Evolutionary conservation across 2,113 vertebrate genomes (phyloP), one percentile per base, ranked within the genome.

Genomic region (Cariama cristata): DNA sequence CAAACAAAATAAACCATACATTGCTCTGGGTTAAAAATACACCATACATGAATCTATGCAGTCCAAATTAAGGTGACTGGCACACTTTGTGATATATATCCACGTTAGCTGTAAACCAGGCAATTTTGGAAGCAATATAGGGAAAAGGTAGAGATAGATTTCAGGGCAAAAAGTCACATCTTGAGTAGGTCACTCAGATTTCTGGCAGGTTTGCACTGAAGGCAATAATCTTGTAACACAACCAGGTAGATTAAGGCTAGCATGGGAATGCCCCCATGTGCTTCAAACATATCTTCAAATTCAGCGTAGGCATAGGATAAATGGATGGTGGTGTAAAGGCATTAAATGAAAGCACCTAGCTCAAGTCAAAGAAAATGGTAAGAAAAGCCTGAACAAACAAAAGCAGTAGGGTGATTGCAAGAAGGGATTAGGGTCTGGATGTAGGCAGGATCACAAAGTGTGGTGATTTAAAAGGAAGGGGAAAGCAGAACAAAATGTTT

Each of bases 401-500:
- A 90, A 89, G 49, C 22, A 18, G 38, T 55, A 79, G 56, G 68
- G 44, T 35, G 23, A 67, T 68, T 50, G 15, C 44, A 91, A 62
- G 35, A 86, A 56, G 12, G 44, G 44, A 47, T 82, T 72, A 60
- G 16, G 24, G 16, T 71, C 52, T 63, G 45, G 42, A 52, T 84
- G 60, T 82, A 50, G 80, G 23, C n/a, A 96, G 56, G 58, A 91
- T 81, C 73, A 89, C 11, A 94, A 79, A 45, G 12, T 30, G 6
- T 35, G 52, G 20, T 67, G 44, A 85, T 89, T 94, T 93, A 75
- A 95, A 96, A 87, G 20, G 76, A 88, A 95, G 9, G 4, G 5
- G 35, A 89, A 89, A 27, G 52, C 66, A 79, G 86, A 95, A 85
- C n/a, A 95, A 94, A 96, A 89, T 59, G 20, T 86, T 91, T 89